A percentile compares a stretch with the other conserved stretches of the same genome.
Evolutionary conservation across 1,140 invertebrate genomes (phyloP).

Genomic region (Formica selysi): DNA sequence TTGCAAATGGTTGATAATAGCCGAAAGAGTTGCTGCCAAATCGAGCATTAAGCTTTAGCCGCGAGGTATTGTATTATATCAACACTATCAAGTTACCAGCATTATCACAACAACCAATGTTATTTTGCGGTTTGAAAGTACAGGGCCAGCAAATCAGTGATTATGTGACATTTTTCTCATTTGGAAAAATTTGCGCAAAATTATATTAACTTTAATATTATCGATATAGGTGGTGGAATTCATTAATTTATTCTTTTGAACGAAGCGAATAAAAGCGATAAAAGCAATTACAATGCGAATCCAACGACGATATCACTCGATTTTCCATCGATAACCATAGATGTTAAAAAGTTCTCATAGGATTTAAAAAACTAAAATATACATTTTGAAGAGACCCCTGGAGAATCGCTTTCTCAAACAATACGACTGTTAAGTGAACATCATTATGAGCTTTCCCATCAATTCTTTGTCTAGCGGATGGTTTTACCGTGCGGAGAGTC

Average conservation of each 20-base stretch:
- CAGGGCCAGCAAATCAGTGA: neutral
- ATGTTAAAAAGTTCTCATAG: conserved; percentile 14
- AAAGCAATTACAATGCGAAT: conserved; percentile 9
- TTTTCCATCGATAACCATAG: neutral
- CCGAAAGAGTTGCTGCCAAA: conserved; percentile 27
- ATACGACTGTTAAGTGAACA: conserved; percentile 1
- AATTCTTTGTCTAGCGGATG: conserved; percentile 36
- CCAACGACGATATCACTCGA: neutral
- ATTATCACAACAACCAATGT: neutral
- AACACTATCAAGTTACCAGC: neutral
- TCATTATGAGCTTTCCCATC: conserved; percentile 43
- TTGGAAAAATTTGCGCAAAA: neutral
- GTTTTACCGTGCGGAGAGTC: neutral
- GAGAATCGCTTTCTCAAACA: neutral
- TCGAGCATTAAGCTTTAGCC: conserved; percentile 28
- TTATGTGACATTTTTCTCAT: neutral
- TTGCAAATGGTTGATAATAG: conserved; percentile 33
- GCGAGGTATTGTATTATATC: neutral
- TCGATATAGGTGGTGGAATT: neutral
- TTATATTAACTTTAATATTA: neutral
- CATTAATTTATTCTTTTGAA: neutral
- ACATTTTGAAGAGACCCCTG: neutral
- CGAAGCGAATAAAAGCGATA: neutral
- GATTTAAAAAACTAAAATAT: neutral
- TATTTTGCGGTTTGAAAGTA: neutral